Evolutionary conservation across 2,797 vertebrate species (phyloP).

Genomic region (Propithecus perrieri): DNA sequence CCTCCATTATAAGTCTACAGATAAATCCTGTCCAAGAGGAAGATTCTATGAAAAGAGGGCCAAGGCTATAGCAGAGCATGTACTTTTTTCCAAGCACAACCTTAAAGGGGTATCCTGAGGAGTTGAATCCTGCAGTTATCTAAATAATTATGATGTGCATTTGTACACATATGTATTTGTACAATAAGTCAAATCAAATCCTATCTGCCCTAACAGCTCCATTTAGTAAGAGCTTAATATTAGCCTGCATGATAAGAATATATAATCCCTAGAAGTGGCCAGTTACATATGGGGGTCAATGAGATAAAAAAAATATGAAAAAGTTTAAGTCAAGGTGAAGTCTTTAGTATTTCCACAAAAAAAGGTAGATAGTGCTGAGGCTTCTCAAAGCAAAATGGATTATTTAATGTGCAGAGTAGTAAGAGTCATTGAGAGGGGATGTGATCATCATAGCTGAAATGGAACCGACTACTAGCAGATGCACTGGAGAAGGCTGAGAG

Average conservation of each 20-base stretch:
- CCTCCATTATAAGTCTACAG: not conserved
- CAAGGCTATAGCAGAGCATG: not conserved
- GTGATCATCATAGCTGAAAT: not conserved
- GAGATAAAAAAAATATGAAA: not conserved
- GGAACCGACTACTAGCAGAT: not conserved
- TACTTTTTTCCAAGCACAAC: not conserved
- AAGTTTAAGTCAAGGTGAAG: not conserved
- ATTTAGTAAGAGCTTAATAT: slow-evolving; percentile 10
- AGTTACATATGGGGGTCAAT: not conserved
- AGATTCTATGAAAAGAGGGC: not conserved
- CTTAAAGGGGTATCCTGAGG: not conserved
- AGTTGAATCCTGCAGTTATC: not conserved
- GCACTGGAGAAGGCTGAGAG: not conserved
- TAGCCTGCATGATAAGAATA: not conserved
- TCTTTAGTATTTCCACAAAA: not conserved
- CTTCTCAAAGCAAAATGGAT: not conserved
- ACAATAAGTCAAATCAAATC: not conserved
- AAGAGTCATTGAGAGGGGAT: not conserved
- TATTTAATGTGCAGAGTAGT: not conserved
- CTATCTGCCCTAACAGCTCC: not conserved
- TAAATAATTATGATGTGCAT: not conserved
- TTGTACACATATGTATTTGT: not conserved
- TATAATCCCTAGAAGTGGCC: not conserved
- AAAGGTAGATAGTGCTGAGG: not conserved
- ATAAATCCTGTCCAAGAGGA: not conserved